These are phyloP conservation scores for Ramphastos sulfuratus DNA, from an alignment of 2,113 vertebrate genomes.

Conservation along the genomic window DNA sequence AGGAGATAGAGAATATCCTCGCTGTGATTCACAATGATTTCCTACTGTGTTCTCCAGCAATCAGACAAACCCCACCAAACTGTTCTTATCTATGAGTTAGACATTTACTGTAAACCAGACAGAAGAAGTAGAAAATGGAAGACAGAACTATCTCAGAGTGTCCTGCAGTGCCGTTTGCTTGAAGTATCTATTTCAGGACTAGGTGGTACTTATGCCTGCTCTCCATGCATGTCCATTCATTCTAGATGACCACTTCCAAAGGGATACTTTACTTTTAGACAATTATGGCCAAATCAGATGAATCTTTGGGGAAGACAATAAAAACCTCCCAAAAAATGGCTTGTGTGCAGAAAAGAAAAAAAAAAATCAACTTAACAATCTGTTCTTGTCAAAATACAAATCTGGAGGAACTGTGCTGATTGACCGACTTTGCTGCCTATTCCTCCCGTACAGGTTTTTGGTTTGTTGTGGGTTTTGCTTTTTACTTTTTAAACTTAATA, in stretches of 20 bases:
- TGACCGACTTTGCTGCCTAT: not conserved
- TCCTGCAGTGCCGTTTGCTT: not conserved
- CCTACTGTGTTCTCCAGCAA: not conserved
- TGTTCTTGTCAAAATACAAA: accelerated
- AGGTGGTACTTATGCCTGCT: not conserved
- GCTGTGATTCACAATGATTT: not conserved
- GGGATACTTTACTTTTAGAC: not conserved
- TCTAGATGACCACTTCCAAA: not conserved
- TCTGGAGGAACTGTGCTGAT: not conserved
- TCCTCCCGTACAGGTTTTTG: not conserved
- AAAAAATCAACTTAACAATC: too few species aligned
- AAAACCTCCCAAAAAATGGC: accelerated
- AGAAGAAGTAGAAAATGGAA: not conserved
- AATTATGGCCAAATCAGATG: not conserved
- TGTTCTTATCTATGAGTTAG: not conserved
- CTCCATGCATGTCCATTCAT: not conserved
- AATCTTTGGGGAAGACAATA: not conserved
- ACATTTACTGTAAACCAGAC: not conserved
- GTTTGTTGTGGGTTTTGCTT: accelerated
- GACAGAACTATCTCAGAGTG: not conserved
- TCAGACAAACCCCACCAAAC: not conserved
- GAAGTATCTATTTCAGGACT: not conserved
- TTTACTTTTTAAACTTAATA: not conserved
- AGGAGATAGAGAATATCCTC: not conserved
- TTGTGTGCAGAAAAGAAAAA: not conserved